Evolutionary conservation across 2,888 invertebrate genomes (phyloP), one percentile per base, ranked within the genome.

Genomic region (Hydropsyche betteni): DNA sequence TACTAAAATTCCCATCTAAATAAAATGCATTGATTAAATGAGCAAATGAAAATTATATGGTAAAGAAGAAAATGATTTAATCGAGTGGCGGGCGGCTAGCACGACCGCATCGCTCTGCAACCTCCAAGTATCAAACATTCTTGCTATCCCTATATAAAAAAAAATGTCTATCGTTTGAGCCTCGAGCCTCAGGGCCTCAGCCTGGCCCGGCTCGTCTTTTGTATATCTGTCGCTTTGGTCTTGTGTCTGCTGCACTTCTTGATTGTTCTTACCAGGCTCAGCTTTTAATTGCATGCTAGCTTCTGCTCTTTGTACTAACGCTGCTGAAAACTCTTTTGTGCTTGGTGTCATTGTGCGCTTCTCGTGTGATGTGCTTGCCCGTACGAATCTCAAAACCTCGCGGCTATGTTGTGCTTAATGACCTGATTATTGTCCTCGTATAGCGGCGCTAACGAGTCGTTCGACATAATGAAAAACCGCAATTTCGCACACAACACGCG

Each of bases 121-220:
- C 79, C 79, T 79, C 79, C 79, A 79, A 79, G 79, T 79, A 79
- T 79, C 79, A 79, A 79, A 77, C 36, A 79, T 77, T 77, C 78
- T 76, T 76, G 76, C 76, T 77, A 69, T 76, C 77, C 79, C 76
- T 74, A 64, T 73, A 74, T 33, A 64, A 70, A 33, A 70, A 52
- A 50, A 52, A 55, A 55, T 58, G 61, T 72, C 72, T 72, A 72
- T 72, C 72, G 72, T 72, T 72, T 55, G 61, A 72, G 72, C 38
- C 61, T 38, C 24, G 36, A 33, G 70, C 70, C 70, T 34, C 14
- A 34, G 72, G 72, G 72, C n/a, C 44, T 44, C 44, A 44, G 44
- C 58, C 58, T 34, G 10, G 70, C 50, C 74, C 74, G 74, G 68
- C 74, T 73, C 70, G 75, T 72, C 69, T 74, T 55, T 73, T 77